These are phyloP conservation scores for Whitmania pigra DNA, from an alignment of 1,140 invertebrate genomes.

Conservation along the genomic window DNA sequence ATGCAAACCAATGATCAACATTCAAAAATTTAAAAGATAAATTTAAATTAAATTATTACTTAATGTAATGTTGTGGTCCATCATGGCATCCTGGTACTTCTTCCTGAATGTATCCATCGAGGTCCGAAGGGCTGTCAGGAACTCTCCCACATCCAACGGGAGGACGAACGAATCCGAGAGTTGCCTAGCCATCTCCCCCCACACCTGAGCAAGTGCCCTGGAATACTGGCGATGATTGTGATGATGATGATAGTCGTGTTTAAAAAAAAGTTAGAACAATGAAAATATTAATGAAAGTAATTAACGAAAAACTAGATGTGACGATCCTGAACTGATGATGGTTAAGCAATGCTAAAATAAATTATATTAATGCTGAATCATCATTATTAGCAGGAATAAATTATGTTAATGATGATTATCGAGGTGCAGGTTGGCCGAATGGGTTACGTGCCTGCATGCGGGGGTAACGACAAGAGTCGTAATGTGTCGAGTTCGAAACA, in stretches of 20 bases:
- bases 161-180: slow-evolving; percentile 40
- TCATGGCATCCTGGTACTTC: slow-evolving; percentile 11
- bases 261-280: background rate
- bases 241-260: background rate
- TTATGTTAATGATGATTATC: background rate
- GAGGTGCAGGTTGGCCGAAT: too few relatives aligned
- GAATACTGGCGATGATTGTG: slow-evolving; percentile 28
- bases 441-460: too few relatives aligned
- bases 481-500: too few relatives aligned
- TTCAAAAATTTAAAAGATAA: background rate
- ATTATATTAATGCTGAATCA: too few relatives aligned
- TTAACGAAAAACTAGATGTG: background rate
- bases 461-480: too few relatives aligned
- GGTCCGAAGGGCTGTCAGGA: background rate
- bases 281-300: background rate
- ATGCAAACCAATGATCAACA: background rate
- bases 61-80: background rate
- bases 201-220: slow-evolving; percentile 35
- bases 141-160: slow-evolving; percentile 35
- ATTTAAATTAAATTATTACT: background rate
- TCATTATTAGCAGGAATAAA: too few relatives aligned
- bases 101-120: background rate
- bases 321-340: background rate
- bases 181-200: slow-evolving; percentile 34
- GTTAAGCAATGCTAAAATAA: background rate